phyloP scores from a whole-genome alignment of 2,113 vertebrate genomes.

The Cephalophus harveyi region DNA sequence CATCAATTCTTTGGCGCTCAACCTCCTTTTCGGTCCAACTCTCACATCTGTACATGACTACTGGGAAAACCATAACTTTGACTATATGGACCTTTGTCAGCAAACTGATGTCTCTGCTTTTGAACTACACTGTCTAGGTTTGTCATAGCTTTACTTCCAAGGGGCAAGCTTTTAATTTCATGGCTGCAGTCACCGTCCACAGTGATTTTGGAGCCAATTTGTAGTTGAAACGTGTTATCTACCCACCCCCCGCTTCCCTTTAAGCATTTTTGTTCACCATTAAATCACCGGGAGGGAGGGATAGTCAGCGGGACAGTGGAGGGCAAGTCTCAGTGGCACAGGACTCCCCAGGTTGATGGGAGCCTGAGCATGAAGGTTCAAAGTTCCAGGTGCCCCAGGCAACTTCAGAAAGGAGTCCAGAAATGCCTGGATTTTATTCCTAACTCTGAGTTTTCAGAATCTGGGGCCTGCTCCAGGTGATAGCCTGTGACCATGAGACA shows the following conservation, averaged over 20 bases:
- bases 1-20: no score
- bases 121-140: no score
- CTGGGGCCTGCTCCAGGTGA: background rate
- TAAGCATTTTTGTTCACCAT: background rate
- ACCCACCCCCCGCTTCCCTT: background rate
- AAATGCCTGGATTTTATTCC: background rate
- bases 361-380: background rate
- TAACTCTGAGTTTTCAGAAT: background rate
- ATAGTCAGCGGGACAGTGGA: background rate
- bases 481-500: background rate
- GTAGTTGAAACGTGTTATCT: background rate
- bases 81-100: no score
- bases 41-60: no score
- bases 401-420: background rate
- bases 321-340: background rate
- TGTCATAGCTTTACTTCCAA: no score
- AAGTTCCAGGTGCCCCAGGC: background rate
- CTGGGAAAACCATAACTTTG: no score
- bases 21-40: no score
- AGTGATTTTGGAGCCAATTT: background rate
- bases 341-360: background rate
- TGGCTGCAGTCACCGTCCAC: background rate
- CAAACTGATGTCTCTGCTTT: no score
- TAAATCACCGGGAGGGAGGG: background rate
- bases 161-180: background rate